Percentiles rank a stretch among this genome's conserved stretches.
Evolutionary conservation across 2,113 vertebrate species (phyloP).

Genomic region (Melanotaenia duboulayi): DNA sequence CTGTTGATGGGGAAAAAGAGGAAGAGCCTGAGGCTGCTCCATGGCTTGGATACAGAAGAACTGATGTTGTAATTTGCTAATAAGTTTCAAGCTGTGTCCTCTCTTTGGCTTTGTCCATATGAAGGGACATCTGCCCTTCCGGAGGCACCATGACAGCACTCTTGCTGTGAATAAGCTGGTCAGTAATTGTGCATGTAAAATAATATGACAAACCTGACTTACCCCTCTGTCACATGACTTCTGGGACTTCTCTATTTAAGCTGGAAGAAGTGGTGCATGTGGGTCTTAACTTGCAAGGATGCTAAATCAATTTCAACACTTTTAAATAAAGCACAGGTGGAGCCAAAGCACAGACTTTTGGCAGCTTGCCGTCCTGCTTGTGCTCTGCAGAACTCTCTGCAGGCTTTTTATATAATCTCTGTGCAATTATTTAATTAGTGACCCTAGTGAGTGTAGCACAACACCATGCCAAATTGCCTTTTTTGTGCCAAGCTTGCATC

Average conservation of each 20-base stretch:
- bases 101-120: constrained; percentile 56
- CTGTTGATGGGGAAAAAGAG: constrained; percentile 53
- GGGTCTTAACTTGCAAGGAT: constrained; percentile 22
- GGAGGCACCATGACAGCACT: constrained; percentile 40
- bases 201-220: constrained; percentile 21
- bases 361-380: constrained; percentile 46
- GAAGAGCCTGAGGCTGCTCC: constrained; percentile 48
- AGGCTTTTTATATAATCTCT: constrained; percentile 57
- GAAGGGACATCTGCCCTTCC: constrained; percentile 68
- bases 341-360: constrained; percentile 43
- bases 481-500: constrained; percentile 24
- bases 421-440: constrained; percentile 66
- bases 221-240: constrained; percentile 43
- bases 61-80: constrained; percentile 67
- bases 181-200: constrained; percentile 23
- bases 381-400: constrained; percentile 53
- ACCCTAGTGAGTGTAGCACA: constrained; percentile 40
- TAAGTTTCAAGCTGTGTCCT: constrained; percentile 61
- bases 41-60: constrained; percentile 66
- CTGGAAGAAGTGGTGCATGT: constrained; percentile 23
- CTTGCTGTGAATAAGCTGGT: constrained; percentile 29
- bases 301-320: constrained; percentile 31
- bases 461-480: constrained; percentile 29
- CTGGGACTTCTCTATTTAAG: constrained; percentile 15
- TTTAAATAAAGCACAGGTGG: constrained; percentile 48